Evolutionary conservation across 92 coral and sea anemone genomes (phyloP), one percentile per base, ranked within the genome.

Genomic region (Porites divaricata): DNA sequence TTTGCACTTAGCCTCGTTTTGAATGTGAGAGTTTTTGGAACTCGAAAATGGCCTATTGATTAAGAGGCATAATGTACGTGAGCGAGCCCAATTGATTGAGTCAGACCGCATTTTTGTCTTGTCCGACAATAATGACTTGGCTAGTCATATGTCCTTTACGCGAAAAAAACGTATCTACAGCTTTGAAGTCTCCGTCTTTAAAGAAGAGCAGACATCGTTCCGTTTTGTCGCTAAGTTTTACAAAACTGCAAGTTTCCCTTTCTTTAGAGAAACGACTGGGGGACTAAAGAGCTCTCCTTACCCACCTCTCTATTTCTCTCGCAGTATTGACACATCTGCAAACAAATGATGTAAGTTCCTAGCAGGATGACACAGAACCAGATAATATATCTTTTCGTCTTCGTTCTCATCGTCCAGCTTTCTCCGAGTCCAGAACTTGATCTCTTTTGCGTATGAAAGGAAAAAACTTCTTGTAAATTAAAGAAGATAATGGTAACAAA

Each of bases 351-450:
- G 66, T 75, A 75, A 16, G 51, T 59, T 75, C 67, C 54, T 49
- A 75, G 14, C 53, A 75, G 12, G 66, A 61, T 11, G 4, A 75
- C 15, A 16, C 65, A 75, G 12, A 59, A 51, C 80, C 67, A 75
- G 54, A 59, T 15, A 7, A 35, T 10, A 25, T 7, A 16, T 20
- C 53, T 26, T 58, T 75, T 58, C 11, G 56, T 58, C 58, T 9
- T 59, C 25, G 26, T 57, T 58, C 80, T 58, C 80, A 75, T 75
- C 68, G 20, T 23, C 19, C 22, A 57, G 79, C 67, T 26, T 35
- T 58, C 16, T 24, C 23, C 1, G 8, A 26, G 6, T 6, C 11
- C 49, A 2, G 14, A 1, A 1, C 5, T 2, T 51, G 45, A 74
- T 9, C 24, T 75, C 52, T 75, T 22, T 54, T 69, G 21, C n/a